A percentile compares a stretch with the other conserved stretches of the same genome.
These are phyloP conservation scores for Micropoecilia bifurca DNA, from an alignment of 2,797 vertebrate genomes.

Conservation along the genomic window DNA sequence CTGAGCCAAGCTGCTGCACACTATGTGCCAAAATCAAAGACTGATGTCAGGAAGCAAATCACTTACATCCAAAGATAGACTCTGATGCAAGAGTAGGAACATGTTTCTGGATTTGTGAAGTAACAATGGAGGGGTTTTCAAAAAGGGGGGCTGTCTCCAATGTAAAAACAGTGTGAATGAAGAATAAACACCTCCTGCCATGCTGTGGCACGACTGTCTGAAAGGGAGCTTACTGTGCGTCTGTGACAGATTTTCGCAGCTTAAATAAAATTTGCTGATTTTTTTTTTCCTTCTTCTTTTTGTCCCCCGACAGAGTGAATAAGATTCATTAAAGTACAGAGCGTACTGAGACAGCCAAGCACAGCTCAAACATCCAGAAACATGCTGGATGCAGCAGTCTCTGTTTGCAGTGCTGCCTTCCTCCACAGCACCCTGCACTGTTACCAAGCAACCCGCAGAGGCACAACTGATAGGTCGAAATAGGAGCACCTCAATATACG, in stretches of 20 bases:
- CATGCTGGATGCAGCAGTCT: constrained; percentile 70
- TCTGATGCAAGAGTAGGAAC: constrained; percentile 51
- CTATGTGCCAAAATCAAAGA: constrained; percentile 13
- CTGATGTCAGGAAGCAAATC: constrained; percentile 25
- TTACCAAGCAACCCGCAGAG: constrained; percentile 80
- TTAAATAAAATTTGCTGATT: constrained; percentile 9
- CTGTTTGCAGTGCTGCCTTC: constrained; percentile 74
- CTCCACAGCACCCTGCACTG: constrained; percentile 70
- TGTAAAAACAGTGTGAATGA: constrained; percentile 39
- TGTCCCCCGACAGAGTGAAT: constrained; percentile 27
- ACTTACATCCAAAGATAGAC: constrained; percentile 40
- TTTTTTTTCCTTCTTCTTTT: not conserved
- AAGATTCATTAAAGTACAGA: constrained; percentile 30
- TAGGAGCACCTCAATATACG: constrained; percentile 41
- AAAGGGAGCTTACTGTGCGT: constrained; percentile 5
- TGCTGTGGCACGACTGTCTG: constrained; percentile 4
- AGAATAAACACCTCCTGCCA: constrained; percentile 17
- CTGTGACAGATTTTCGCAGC: constrained; percentile 8
- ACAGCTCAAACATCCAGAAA: constrained; percentile 63
- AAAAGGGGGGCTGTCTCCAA: not conserved
- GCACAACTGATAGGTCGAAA: constrained; percentile 67
- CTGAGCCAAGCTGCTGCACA: constrained; percentile 12
- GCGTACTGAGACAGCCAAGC: constrained; percentile 37
- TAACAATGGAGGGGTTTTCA: not conserved
- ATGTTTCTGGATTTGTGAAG: constrained; percentile 42